A percentile compares a stretch with the other conserved stretches of the same genome.
Evolutionary conservation across 2,113 vertebrate species (phyloP).

Genomic region (Oxygymnocypris stewartii): DNA sequence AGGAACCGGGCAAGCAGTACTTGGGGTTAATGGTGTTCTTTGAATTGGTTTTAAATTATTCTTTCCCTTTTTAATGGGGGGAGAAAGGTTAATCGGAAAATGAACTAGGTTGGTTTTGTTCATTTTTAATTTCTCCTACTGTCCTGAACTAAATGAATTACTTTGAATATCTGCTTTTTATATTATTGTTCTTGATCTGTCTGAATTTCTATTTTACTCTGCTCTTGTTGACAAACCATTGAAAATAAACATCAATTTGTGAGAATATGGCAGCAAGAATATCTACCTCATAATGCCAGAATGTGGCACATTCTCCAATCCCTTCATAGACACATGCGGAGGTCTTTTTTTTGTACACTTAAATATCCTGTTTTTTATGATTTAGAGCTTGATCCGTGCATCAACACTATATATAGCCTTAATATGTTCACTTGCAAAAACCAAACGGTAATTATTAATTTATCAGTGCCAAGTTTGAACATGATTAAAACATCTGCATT

Average conservation of each 20-base stretch:
- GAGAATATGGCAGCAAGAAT: slow-evolving; percentile 41
- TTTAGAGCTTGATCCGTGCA: slow-evolving; percentile 4
- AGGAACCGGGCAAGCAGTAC: neutral
- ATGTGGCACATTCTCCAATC: slow-evolving; percentile 51
- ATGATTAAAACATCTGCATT: slow-evolving; percentile 12
- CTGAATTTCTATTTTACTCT: slow-evolving; percentile 17
- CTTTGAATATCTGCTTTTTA: neutral
- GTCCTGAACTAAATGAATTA: slow-evolving; percentile 28
- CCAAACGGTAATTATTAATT: neutral
- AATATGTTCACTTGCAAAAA: slow-evolving; percentile 17
- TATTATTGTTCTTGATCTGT: slow-evolving; percentile 1
- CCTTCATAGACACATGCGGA: slow-evolving; percentile 1
- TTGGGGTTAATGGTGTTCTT: neutral
- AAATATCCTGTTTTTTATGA: neutral
- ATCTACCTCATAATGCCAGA: slow-evolving; percentile 76
- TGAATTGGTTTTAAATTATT: too few relatives aligned
- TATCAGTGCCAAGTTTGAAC: slow-evolving; percentile 31
- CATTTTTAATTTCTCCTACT: slow-evolving; percentile 14
- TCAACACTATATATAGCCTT: slow-evolving; percentile 41
- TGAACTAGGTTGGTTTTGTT: neutral
- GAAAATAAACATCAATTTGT: neutral
- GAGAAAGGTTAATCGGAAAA: neutral
- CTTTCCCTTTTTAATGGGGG: too few relatives aligned
- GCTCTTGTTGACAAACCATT: slow-evolving; percentile 21
- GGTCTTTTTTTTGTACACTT: slow-evolving; percentile 4